These are phyloP conservation scores for Aptenodytes patagonicus DNA, from an alignment of 2,113 vertebrate species.

Conservation along the genomic window DNA sequence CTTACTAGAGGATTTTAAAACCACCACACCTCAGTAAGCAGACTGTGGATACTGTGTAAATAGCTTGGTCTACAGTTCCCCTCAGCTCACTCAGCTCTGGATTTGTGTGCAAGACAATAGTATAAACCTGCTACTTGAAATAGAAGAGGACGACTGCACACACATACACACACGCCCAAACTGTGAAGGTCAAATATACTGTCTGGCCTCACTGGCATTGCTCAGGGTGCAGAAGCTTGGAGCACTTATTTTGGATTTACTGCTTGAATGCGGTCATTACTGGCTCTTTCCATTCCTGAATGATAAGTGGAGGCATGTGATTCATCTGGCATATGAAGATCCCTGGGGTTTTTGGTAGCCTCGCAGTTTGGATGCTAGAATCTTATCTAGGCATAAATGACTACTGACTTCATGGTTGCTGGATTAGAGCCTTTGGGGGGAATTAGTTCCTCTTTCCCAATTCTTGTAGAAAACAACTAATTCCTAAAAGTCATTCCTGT, in stretches of 20 bases:
- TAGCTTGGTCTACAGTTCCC: slow-evolving; percentile 1
- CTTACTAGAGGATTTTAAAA: slow-evolving; percentile 46
- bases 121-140: background rate
- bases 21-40: slow-evolving; percentile 58
- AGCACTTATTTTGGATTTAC: slow-evolving; percentile 8
- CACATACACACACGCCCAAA: background rate
- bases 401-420: background rate
- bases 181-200: background rate
- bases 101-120: slow-evolving; percentile 28
- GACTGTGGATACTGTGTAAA: slow-evolving; percentile 45
- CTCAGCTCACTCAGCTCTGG: background rate
- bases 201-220: background rate
- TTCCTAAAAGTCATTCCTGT: background rate
- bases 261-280: slow-evolving; percentile 5
- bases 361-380: background rate
- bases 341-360: background rate
- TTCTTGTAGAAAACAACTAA: background rate
- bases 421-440: background rate
- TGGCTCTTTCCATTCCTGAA: background rate
- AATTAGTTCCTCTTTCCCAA: background rate
- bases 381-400: background rate
- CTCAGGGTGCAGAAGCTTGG: background rate
- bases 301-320: slow-evolving; percentile 13
- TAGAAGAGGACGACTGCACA: background rate
- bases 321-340: slow-evolving; percentile 1